These are phyloP conservation scores for Rotaria magnacalcarata DNA, from an alignment of 2,888 invertebrate species.

Conservation along the genomic window DNA sequence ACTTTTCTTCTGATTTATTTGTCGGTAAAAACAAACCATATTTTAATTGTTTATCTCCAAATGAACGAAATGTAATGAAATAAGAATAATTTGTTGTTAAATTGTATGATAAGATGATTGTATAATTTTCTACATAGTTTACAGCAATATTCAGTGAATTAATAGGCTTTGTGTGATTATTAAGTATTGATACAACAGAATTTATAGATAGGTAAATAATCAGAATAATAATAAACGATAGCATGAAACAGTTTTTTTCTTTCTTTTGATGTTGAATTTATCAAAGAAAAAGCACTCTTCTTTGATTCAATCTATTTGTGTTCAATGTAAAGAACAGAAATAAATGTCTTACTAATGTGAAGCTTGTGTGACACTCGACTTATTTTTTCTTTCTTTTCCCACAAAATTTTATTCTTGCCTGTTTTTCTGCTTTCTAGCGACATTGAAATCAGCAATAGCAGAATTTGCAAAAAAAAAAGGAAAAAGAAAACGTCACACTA, in stretches of 20 bases:
- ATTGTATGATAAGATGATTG: background rate
- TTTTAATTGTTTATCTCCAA: background rate
- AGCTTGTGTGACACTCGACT: background rate
- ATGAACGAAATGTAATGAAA: constrained; percentile 31
- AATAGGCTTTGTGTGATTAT: background rate
- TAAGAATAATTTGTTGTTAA: background rate
- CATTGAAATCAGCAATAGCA: too few species aligned
- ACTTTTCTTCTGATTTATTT: background rate
- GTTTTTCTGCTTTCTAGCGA: background rate
- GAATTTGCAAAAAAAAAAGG: background rate
- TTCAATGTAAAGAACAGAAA: background rate
- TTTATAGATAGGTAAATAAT: background rate
- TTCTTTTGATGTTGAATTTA: too few species aligned
- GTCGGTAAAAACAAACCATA: background rate
- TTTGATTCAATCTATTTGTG: background rate
- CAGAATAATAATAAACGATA: background rate
- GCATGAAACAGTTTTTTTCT: background rate
- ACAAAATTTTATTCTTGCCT: too few species aligned
- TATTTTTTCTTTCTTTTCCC: background rate
- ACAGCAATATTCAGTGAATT: background rate
- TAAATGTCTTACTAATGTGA: too few species aligned
- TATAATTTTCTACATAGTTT: background rate
- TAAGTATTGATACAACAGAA: background rate
- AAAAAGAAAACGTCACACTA: background rate
- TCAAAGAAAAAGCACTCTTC: background rate